These are phyloP conservation scores for Myzus persicae DNA, from an alignment of 1,140 invertebrate species.

Conservation along the genomic window DNA sequence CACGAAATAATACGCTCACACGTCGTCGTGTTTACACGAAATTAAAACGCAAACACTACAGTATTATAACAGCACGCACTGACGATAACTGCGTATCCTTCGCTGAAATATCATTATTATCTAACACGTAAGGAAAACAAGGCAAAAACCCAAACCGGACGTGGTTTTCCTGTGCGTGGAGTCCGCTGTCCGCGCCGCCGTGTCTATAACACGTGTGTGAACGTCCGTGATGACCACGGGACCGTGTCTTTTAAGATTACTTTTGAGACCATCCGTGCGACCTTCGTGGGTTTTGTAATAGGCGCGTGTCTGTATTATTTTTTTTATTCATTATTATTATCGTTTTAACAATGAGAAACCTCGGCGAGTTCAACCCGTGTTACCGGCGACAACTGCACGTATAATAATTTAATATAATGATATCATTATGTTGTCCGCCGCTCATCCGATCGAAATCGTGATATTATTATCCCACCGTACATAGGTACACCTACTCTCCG, in stretches of 20 bases:
- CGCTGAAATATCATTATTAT: neutral
- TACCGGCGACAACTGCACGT: neutral
- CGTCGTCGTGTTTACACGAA: neutral
- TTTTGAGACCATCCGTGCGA: neutral
- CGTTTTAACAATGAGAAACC: neutral
- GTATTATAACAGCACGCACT: neutral
- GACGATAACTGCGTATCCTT: neutral
- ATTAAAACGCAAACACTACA: neutral
- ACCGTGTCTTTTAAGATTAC: slow-evolving; percentile 28
- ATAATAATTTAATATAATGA: neutral
- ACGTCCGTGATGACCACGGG: slow-evolving; percentile 38
- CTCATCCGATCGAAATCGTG: neutral
- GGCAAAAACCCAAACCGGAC: neutral
- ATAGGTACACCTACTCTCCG: neutral
- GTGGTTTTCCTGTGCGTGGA: neutral
- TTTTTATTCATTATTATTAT: neutral
- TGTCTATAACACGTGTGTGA: neutral
- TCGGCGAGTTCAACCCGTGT: neutral
- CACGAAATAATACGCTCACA: neutral
- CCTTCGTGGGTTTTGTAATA: slow-evolving; percentile 11
- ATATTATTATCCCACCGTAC: neutral
- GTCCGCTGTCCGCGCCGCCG: neutral
- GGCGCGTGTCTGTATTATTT: neutral
- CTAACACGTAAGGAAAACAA: neutral
- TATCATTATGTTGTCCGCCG: neutral